These are phyloP conservation scores for Coranthus polyacanthus DNA, from an alignment of 2,797 vertebrate genomes.

Conservation along the genomic window DNA sequence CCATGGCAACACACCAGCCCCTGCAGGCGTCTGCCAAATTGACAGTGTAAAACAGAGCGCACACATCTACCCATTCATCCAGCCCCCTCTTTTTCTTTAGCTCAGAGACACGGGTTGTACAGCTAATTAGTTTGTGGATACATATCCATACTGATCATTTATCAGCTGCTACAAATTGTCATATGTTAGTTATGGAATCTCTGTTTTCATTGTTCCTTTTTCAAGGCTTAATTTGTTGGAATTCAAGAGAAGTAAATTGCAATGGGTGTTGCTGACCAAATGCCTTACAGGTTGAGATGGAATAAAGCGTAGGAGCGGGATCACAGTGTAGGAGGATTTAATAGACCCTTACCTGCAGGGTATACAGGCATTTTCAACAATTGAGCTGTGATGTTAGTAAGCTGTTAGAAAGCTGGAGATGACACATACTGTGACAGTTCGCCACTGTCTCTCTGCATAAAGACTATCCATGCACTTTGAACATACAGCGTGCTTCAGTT, in stretches of 20 bases:
- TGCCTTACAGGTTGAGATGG: constrained; percentile 75
- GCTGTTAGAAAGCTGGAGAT: constrained; percentile 75
- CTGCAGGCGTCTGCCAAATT: constrained; percentile 88
- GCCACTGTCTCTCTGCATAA: constrained; percentile 70
- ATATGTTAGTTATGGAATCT: constrained; percentile 32
- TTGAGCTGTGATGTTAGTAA: constrained; percentile 82
- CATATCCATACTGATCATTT: constrained; percentile 49
- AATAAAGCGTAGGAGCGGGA: constrained; percentile 77
- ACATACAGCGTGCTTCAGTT: constrained; percentile 38
- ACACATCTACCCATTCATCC: constrained; percentile 83
- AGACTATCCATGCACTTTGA: constrained; percentile 61
- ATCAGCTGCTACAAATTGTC: constrained; percentile 37
- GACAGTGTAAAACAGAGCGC: constrained; percentile 86
- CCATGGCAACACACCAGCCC: constrained; percentile 89
- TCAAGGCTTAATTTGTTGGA: constrained; percentile 61
- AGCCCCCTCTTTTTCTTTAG: constrained; percentile 71
- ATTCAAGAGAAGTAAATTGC: constrained; percentile 70
- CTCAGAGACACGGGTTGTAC: constrained; percentile 65
- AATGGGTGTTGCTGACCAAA: constrained; percentile 70
- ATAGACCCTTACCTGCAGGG: constrained; percentile 82
- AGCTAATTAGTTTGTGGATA: constrained; percentile 71
- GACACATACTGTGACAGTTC: constrained; percentile 79
- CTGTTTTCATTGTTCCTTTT: constrained; percentile 41
- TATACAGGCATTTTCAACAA: constrained; percentile 81
- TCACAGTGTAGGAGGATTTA: constrained; percentile 80